These are phyloP conservation scores for Sarcoramphus papa DNA, from an alignment of 2,797 vertebrate genomes.

Conservation along the genomic window DNA sequence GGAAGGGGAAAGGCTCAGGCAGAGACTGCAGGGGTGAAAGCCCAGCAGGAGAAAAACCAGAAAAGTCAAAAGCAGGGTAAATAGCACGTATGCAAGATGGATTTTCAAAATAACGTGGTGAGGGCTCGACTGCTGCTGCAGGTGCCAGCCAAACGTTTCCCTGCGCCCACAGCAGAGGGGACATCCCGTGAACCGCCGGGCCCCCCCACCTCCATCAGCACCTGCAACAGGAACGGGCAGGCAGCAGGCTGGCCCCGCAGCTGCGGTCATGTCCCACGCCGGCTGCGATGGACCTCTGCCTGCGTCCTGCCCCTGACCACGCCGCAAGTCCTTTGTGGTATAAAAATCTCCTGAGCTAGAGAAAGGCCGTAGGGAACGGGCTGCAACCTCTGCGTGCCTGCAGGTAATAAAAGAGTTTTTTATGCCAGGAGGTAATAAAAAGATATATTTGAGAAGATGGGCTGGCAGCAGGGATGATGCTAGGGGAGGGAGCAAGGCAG, in stretches of 20 bases:
- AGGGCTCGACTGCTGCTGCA: not conserved
- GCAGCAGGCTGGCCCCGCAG: not conserved
- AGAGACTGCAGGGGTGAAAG: not conserved
- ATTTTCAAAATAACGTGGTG: not conserved
- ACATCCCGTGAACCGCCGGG: rapidly evolving
- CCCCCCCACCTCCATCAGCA: not conserved
- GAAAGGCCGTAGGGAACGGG: not conserved
- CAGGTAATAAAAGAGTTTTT: not conserved
- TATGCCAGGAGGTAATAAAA: not conserved
- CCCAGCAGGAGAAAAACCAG: not conserved
- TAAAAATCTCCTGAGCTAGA: not conserved
- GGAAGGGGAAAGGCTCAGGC: not conserved
- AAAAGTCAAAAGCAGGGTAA: not conserved
- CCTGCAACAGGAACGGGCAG: not conserved
- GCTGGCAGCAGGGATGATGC: not conserved
- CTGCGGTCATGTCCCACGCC: rapidly evolving
- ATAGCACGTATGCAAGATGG: not conserved
- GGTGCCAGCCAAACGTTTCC: not conserved
- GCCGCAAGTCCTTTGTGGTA: rapidly evolving
- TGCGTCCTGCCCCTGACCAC: not conserved
- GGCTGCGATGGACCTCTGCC: not conserved
- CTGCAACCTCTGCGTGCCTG: not conserved
- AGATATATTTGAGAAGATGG: not conserved
- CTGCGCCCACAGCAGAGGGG: not conserved
- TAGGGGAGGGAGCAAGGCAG: not conserved